Evolutionary conservation across 2,888 invertebrate species (phyloP), one percentile per base, ranked within the genome.

Genomic region (Pseudanteris insignis): DNA sequence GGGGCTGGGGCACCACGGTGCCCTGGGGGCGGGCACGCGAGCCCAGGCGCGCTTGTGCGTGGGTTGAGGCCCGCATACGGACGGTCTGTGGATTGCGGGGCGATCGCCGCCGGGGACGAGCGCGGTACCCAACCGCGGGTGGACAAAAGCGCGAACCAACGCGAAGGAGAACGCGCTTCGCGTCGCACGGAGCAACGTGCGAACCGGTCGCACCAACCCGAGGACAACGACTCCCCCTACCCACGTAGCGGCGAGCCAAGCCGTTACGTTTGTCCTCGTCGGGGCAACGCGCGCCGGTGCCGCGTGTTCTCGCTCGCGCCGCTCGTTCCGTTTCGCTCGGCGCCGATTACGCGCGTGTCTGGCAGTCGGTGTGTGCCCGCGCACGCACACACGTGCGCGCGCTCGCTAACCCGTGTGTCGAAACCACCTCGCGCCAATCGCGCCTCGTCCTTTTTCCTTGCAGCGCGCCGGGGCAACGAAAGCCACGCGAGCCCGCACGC

Each of bases 331-430:
- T 48, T 54, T 43, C 26, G 51, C 46, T 59, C 53, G 34, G 21
- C 48, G 36, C 18, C 57, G 41, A 43, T 59, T 47, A 54, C 51
- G 51, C 61, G 58, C 57, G 50, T 34, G 34, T 53, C 47, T 48
- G 38, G 33, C 32, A 7, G 37, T 38, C 29, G 10, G 33, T 37
- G 26, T 11, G 44, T 15, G 29, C 36, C 4, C 7, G 26, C 11
- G 30, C 12, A 3, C 29, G n/a, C 46, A 29, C 34, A 26, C 26
- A 26, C 25, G 28, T 18, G 12, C 36, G 21, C 30, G 21, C 24
- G 46, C 33, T 18, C 33, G 28, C n/a, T 38, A 33, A 12, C 12
- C 24, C 30, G 41, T 43, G 37, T 48, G 57, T 57, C 40, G 48
- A 47, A 50, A 48, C 57, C 34, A 21, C 21, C n/a, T n/a, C n/a